Percentiles rank a stretch among this genome's conserved stretches.
Conservation (phyloP, 2,888 invertebrate genomes). For the Quadroppia sp. region DNA sequence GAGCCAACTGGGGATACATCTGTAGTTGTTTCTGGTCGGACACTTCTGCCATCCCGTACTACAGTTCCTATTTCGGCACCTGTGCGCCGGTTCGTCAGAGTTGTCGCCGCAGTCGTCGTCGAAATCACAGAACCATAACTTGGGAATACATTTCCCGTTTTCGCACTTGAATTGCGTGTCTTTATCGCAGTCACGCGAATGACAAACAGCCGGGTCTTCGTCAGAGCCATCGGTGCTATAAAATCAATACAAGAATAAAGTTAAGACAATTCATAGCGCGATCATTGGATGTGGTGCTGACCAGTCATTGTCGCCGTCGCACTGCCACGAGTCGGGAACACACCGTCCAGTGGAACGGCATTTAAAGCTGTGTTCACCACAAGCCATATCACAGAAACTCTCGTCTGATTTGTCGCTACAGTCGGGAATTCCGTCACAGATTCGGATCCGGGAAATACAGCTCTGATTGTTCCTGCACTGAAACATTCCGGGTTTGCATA, state of each 20-base stretch:
- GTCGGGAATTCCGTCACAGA: slow-evolving; percentile 86
- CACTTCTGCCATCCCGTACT: slow-evolving; percentile 93
- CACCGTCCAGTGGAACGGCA: slow-evolving; percentile 81
- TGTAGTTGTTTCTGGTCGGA: slow-evolving; percentile 83
- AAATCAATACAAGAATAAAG: too few species aligned
- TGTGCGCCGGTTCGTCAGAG: slow-evolving; percentile 72
- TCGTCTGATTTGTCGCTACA: slow-evolving; percentile 84
- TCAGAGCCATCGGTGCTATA: slow-evolving; percentile 67
- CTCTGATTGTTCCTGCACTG: slow-evolving; percentile 70
- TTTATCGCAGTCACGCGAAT: slow-evolving; percentile 73
- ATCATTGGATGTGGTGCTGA: too few species aligned
- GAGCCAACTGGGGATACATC: slow-evolving; percentile 95
- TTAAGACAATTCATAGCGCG: too few species aligned
- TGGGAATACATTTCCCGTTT: slow-evolving; percentile 88
- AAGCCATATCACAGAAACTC: slow-evolving; percentile 71
- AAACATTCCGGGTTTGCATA: slow-evolving; percentile 85
- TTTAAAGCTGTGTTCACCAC: slow-evolving; percentile 83
- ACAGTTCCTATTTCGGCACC: slow-evolving; percentile 81
- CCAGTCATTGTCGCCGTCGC: slow-evolving; percentile 68
- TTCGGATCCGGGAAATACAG: slow-evolving; percentile 84
- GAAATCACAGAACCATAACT: slow-evolving; percentile 90
- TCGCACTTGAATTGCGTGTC: slow-evolving; percentile 80
- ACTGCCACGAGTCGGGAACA: slow-evolving; percentile 78
- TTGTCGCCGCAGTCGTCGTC: slow-evolving; percentile 94
- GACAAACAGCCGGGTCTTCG: slow-evolving; percentile 81